phyloP scores from a whole-genome alignment of 2,113 vertebrate species.

The Austrofundulus limnaeus region DNA sequence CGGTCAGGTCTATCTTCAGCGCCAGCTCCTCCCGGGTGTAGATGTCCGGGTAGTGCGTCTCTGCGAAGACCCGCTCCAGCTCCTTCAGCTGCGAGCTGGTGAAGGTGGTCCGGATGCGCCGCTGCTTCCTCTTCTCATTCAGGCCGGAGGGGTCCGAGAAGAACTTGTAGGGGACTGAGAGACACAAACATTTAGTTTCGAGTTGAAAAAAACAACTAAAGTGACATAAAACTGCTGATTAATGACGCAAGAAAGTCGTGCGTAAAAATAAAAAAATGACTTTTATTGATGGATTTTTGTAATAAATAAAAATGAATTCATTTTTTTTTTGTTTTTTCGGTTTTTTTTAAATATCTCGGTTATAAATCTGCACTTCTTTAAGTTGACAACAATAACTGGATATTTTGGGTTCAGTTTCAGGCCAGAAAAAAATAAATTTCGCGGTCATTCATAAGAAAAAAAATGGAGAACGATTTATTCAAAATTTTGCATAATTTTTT shows the following conservation, averaged over 20 bases:
- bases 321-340: no score
- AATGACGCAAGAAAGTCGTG: no score
- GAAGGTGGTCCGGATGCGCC: constrained; percentile 93
- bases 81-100: constrained; percentile 96
- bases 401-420: not conserved
- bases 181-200: not conserved
- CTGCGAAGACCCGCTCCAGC: constrained; percentile 92
- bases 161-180: constrained; percentile 88
- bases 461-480: no score
- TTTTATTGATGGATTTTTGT: not conserved
- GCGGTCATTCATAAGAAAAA: not conserved
- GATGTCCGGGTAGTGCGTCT: constrained; percentile 93
- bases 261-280: no score
- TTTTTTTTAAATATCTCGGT: not conserved
- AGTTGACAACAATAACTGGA: not conserved
- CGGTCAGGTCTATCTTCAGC: constrained; percentile 94
- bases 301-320: no score
- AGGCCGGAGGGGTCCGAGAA: constrained; percentile 91
- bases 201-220: not conserved
- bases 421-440: not conserved
- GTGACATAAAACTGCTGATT: no score
- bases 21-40: constrained; percentile 94
- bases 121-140: constrained; percentile 95
- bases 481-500: no score
- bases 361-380: not conserved